Conservation (phyloP, 2,888 invertebrate species). For the Hydriomena furcata region DNA sequence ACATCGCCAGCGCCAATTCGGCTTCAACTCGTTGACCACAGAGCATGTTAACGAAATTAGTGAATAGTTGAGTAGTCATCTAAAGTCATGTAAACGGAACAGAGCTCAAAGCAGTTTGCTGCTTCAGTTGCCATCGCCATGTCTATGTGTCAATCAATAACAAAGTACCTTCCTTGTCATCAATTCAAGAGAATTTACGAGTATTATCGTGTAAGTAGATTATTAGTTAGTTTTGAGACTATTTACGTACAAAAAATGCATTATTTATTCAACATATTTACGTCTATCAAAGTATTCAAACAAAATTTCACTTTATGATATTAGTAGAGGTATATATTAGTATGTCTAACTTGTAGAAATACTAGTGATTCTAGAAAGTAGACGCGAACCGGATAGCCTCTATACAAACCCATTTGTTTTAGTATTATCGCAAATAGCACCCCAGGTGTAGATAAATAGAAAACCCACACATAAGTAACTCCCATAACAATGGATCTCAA, state of each 20-base stretch:
- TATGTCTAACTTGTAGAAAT: too few relatives aligned
- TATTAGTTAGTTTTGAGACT: too few relatives aligned
- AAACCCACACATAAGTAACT: slow-evolving; percentile 11
- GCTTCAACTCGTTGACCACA: slow-evolving; percentile 4
- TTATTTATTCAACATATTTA: too few relatives aligned
- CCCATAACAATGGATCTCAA: slow-evolving; percentile 37
- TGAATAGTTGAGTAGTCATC: slow-evolving; percentile 22
- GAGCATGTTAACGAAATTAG: slow-evolving; percentile 24
- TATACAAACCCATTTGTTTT: slow-evolving; percentile 3
- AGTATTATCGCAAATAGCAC: slow-evolving; percentile 8
- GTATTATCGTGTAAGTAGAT: background rate
- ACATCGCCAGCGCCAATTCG: background rate
- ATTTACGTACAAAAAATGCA: too few relatives aligned
- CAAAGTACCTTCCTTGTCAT: background rate
- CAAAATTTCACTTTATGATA: too few relatives aligned
- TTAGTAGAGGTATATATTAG: too few relatives aligned
- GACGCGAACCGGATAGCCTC: background rate
- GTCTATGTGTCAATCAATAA: slow-evolving; percentile 1
- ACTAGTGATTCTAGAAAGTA: background rate
- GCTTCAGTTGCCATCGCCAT: background rate
- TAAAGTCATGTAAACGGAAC: slow-evolving; percentile 16
- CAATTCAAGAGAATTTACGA: background rate
- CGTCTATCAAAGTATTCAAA: too few relatives aligned
- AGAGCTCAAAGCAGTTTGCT: slow-evolving; percentile 22
- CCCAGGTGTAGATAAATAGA: slow-evolving; percentile 12